Base-by-base conservation (phyloP, 2,888 invertebrate genomes). In the Tolmerus cingulatus region DNA sequence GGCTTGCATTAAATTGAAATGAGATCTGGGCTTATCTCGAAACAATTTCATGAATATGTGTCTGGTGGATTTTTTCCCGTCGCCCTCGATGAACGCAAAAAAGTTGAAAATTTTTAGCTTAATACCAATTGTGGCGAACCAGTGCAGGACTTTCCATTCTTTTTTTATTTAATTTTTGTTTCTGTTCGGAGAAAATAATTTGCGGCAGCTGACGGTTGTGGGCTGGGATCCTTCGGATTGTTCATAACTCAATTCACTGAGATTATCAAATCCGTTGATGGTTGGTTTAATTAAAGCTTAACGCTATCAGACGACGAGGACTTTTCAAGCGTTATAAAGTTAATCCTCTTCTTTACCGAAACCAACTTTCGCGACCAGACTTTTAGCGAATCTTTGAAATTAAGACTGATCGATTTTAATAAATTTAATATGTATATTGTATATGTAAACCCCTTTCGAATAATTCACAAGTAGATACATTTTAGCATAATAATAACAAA, bases 1-100 rank as follows among this genome's bases (percentile, higher is more conserved):
- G 78, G 86, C 55, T 79, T 86, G 79, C 78, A 86, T 86, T 57
- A 86, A 86, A 86, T 86, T 86, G 86, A 86, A 86, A 86, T 86
- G 86, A 86, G 86, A 86, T 86, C 86, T 86, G 78, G 86, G 86
- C 78, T 86, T 86, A 86, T 79, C 79, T 57, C 66, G 86, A 55
- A 78, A 78, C 78, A 86, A 86, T 86, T 86, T 78, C 86, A 77
- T 51, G 77, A 77, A 77, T 86, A 77, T 86, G 86, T 86, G 55
- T 77, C 46, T 77, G 55, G 43, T 23, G 40, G 46, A 19, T 66
- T 66, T 27, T 66, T 66, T 66, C 66, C 27, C 66, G 66, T 66
- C 66, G 66, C 66, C 12, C 66, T 66, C 66, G 66, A 66, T 66
- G 66, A 66, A 23, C 66, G 66, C 27, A 66, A 66, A 66, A 57